Evolutionary conservation across 1,140 invertebrate species (phyloP), one percentile per base, ranked within the genome.

Genomic region (Euura saliciscinereae): DNA sequence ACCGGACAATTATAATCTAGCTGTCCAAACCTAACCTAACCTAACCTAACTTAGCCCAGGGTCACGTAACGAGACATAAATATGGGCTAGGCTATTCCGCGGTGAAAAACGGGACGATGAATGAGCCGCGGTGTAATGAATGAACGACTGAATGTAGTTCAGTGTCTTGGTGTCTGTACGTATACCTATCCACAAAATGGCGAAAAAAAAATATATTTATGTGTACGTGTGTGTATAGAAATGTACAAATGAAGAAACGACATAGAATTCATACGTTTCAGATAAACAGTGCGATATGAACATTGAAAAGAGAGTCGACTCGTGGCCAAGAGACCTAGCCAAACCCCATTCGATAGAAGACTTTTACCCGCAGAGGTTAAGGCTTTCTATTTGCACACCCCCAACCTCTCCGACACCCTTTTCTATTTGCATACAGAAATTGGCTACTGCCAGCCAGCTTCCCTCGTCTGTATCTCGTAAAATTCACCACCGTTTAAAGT

Each of bases 351-450:
- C 28, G 28, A 28, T 67, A 79, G 78, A 78, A 79, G 75, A 73
- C 82, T 77, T 77, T 73, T 78, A 75, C 75, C 76, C 76, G 81
- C 86, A 87, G 28, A 28, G 28, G 28, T 28, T 28, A 87, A 84
- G 86, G 85, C 85, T 87, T 87, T 87, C 82, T 87, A 87, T 87
- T 86, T 86, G 85, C 85, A 86, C 86, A 86, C 83, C 76, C 83
- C 84, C 59, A 64, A 1, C 80, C 80, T 80, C 80, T 83, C 83
- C 83, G 78, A 83, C 82, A 82, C 84, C 80, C 79, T 78, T 59
- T 79, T 80, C 81, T 87, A 87, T 87, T 87, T 87, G 85, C 86
- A 87, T 87, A 86, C 80, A 86, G 83, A 87, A 87, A 87, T 87
- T 87, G 86, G 84, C 84, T 81, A 79, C 77, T 79, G 77, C 51